Conservation (phyloP, 2,888 invertebrate genomes). For the Meghimatium bilineatum region DNA sequence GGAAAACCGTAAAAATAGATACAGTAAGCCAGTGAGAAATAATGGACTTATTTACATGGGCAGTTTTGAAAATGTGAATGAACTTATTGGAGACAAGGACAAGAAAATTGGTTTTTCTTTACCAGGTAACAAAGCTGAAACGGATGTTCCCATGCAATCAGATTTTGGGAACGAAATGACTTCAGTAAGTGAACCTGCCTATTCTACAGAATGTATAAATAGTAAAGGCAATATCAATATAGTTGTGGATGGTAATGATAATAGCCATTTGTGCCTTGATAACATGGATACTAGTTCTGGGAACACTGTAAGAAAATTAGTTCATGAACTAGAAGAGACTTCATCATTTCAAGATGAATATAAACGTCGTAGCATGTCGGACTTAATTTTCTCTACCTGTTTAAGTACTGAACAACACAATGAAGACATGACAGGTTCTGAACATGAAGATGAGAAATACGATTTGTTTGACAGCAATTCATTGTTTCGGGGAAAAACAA, state of each 20-base stretch:
- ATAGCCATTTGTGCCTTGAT: no score
- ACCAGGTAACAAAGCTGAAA: background rate
- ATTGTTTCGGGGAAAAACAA: background rate
- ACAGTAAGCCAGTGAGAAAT: slow-evolving; percentile 40
- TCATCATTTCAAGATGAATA: background rate
- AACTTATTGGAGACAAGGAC: background rate
- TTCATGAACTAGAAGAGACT: background rate
- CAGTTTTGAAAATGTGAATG: slow-evolving; percentile 31
- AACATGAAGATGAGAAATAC: background rate
- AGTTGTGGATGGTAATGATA: background rate
- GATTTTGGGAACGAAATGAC: background rate
- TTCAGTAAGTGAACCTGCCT: background rate
- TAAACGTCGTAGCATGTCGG: background rate
- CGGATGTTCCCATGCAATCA: background rate
- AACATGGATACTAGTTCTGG: no score
- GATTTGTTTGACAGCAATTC: background rate
- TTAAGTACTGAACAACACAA: background rate
- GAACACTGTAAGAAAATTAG: background rate
- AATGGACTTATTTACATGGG: slow-evolving; percentile 41
- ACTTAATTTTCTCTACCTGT: background rate
- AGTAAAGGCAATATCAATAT: background rate
- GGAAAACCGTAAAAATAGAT: slow-evolving; percentile 3
- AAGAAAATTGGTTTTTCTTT: background rate
- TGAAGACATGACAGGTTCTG: background rate
- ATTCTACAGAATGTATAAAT: background rate